Conservation (phyloP, 2,797 vertebrate genomes). For the Pseudotriccus pelzelni region DNA sequence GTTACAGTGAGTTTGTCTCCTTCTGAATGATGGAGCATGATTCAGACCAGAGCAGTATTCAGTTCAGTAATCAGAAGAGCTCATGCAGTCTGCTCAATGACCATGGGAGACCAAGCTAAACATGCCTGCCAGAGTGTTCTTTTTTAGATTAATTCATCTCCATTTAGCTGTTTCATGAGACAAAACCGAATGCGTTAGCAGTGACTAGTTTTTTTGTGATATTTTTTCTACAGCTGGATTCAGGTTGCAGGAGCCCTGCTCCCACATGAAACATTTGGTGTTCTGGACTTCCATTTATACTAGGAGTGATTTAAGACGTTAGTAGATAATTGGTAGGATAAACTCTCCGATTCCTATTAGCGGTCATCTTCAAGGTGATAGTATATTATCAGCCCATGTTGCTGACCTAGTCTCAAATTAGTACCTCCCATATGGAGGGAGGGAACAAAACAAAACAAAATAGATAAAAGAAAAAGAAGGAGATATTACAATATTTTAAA, state of each 20-base stretch:
- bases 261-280: not conserved
- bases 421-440: not conserved
- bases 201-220: not conserved
- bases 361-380: not conserved
- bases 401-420: not conserved
- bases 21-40: fast-evolving
- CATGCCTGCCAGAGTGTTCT: not conserved
- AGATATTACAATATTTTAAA: not conserved
- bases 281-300: not conserved
- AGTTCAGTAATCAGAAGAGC: not conserved
- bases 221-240: not conserved
- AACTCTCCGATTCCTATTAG: not conserved
- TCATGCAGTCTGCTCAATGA: not conserved
- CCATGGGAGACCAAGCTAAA: not conserved
- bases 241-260: not conserved
- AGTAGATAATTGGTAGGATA: not conserved
- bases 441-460: not conserved
- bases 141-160: not conserved
- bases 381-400: not conserved
- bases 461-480: too few relatives aligned
- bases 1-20: not conserved
- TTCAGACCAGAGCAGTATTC: not conserved
- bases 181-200: not conserved
- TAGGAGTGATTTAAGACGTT: not conserved
- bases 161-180: not conserved